Evolutionary conservation across 2,888 invertebrate genomes (phyloP).

Genomic region (Taphrorychus bicolor): DNA sequence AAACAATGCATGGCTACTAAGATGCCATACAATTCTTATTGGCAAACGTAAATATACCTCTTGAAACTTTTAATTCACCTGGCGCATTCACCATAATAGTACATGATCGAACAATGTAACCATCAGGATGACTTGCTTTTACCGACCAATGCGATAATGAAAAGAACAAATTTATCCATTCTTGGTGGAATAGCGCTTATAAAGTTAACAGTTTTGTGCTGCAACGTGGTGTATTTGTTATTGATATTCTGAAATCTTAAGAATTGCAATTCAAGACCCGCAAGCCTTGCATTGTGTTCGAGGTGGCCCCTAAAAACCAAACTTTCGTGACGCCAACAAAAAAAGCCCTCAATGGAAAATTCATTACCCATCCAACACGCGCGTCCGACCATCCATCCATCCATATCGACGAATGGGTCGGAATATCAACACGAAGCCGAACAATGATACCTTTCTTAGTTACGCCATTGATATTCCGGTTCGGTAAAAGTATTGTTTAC

Average conservation of each 20-base stretch:
- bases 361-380: background rate
- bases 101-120: background rate
- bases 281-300: background rate
- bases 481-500: constrained; percentile 34
- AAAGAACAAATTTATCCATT: too few species aligned
- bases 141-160: too few species aligned
- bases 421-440: background rate
- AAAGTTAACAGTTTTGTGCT: too few species aligned
- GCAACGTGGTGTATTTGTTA: too few species aligned
- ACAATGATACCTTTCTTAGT: constrained; percentile 21
- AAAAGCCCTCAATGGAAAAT: background rate
- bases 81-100: background rate
- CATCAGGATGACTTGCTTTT: too few species aligned
- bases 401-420: constrained; percentile 1
- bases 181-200: too few species aligned
- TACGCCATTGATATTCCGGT: constrained; percentile 37
- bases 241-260: too few species aligned
- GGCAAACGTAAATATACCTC: too few species aligned
- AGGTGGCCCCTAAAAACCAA: background rate
- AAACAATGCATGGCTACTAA: too few species aligned
- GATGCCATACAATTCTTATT: too few species aligned
- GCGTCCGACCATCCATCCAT: constrained; percentile 1
- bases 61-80: background rate
- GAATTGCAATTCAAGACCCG: background rate
- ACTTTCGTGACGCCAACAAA: background rate